A percentile compares a stretch with the other conserved stretches of the same genome.
phyloP scores from a whole-genome alignment of 2,888 invertebrate genomes.

The Pyrocoelia pectoralis region DNA sequence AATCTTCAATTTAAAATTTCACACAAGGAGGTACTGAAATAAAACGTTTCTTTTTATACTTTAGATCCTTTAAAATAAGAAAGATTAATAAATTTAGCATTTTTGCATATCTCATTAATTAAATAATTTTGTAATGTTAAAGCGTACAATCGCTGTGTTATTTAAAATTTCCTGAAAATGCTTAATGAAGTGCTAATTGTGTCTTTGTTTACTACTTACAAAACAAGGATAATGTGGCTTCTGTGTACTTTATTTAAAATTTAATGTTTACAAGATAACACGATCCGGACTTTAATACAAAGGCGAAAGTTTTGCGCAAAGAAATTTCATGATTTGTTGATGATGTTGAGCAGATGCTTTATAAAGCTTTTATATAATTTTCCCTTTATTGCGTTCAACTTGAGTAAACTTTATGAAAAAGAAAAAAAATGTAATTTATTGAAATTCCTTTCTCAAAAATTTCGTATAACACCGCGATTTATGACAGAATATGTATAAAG shows the following conservation, averaged over 20 bases:
- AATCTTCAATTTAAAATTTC: background rate
- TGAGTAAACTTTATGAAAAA: background rate
- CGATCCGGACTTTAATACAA: background rate
- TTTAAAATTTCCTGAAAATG: background rate
- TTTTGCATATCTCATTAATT: background rate
- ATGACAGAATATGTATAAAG: constrained; percentile 6
- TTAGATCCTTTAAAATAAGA: too few relatives aligned
- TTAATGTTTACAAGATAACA: constrained; percentile 6
- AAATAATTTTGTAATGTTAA: background rate
- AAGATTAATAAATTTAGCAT: too few relatives aligned
- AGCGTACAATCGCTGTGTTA: background rate
- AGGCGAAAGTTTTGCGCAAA: background rate
- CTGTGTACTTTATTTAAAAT: background rate
- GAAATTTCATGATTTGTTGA: constrained; percentile 7
- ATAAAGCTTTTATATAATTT: background rate
- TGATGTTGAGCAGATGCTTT: background rate
- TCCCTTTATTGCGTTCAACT: background rate
- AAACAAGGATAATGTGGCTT: constrained; percentile 1
- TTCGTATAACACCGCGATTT: constrained; percentile 1
- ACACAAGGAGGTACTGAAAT: constrained; percentile 14
- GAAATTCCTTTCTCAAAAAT: constrained; percentile 4
- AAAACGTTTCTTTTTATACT: background rate
- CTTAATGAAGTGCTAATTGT: constrained; percentile 1
- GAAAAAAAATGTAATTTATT: background rate
- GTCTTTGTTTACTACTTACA: background rate